Conservation (phyloP, 2,888 invertebrate genomes). For the Sphaerophoria rueppellii region DNA sequence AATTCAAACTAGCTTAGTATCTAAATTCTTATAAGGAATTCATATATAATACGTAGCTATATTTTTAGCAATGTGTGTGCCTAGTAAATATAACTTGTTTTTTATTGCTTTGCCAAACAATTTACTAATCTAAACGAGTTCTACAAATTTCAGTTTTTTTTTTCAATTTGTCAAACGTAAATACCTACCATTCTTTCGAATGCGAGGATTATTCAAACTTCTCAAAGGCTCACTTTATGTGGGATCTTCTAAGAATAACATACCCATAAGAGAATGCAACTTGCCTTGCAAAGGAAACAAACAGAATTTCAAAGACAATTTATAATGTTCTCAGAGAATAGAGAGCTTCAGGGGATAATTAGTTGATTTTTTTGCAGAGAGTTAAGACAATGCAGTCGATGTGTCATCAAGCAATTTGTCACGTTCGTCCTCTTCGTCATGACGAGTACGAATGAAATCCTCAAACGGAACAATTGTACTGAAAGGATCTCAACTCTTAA, state of each 20-base stretch:
- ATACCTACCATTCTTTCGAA: too few relatives aligned
- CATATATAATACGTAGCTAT: too few relatives aligned
- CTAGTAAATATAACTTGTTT: too few relatives aligned
- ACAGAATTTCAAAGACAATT: conserved; percentile 26
- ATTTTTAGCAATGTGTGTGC: too few relatives aligned
- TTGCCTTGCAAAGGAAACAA: conserved; percentile 3
- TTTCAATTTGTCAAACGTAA: too few relatives aligned
- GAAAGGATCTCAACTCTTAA: conserved; percentile 62
- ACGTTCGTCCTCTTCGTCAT: conserved; percentile 79
- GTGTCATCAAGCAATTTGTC: conserved; percentile 82
- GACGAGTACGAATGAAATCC: conserved; percentile 31
- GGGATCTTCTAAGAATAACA: conserved; percentile 20
- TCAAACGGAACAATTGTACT: conserved; percentile 46
- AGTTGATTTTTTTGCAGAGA: conserved; percentile 41
- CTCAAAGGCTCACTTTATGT: conserved; percentile 29
- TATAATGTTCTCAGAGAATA: conserved; percentile 34
- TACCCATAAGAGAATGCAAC: conserved; percentile 31
- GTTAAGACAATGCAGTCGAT: conserved; percentile 76
- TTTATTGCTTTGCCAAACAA: too few relatives aligned
- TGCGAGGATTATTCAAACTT: not conserved
- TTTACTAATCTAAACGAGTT: too few relatives aligned
- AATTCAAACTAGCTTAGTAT: too few relatives aligned
- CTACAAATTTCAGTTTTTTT: too few relatives aligned
- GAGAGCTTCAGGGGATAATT: conserved; percentile 65
- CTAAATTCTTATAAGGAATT: too few relatives aligned